Evolutionary conservation across 2,888 invertebrate genomes (phyloP).

Genomic region (Agonopterix heracliana): DNA sequence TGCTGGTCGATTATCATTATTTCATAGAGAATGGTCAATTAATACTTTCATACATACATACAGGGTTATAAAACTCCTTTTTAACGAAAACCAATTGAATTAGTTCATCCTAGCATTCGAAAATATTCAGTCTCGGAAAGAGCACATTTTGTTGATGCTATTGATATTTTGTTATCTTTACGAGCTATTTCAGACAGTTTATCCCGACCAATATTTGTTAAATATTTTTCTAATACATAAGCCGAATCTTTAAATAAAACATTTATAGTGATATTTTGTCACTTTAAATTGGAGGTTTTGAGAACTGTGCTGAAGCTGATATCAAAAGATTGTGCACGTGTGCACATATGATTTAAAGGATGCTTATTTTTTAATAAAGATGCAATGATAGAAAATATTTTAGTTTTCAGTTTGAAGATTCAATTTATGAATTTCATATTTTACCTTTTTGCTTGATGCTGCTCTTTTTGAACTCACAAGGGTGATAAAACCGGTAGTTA

Average conservation of each 20-base stretch:
- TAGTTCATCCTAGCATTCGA: neutral
- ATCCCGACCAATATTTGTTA: slow-evolving; percentile 3
- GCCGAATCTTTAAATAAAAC: slow-evolving; percentile 4
- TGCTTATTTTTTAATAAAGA: neutral
- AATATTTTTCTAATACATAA: slow-evolving; percentile 1
- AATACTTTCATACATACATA: slow-evolving; percentile 9
- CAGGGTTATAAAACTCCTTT: slow-evolving; percentile 6
- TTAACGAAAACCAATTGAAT: neutral
- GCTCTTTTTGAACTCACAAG: slow-evolving; percentile 5
- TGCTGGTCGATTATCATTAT: slow-evolving; percentile 2
- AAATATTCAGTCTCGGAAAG: slow-evolving; percentile 1
- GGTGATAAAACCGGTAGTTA: slow-evolving; percentile 7
- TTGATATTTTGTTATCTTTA: neutral
- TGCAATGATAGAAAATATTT: slow-evolving; percentile 8
- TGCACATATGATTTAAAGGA: slow-evolving; percentile 12
- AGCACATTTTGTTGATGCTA: slow-evolving; percentile 1
- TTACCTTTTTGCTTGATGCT: slow-evolving; percentile 7
- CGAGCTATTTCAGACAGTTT: slow-evolving; percentile 3
- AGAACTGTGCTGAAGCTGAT: slow-evolving; percentile 9
- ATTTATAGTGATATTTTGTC: too few species aligned
- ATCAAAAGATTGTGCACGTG: slow-evolving; percentile 4
- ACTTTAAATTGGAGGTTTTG: slow-evolving; percentile 14
- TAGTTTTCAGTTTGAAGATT: slow-evolving; percentile 3
- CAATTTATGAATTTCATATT: slow-evolving; percentile 10
- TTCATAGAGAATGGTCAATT: slow-evolving; percentile 3